A percentile compares a stretch with the other conserved stretches of the same genome.
These are phyloP conservation scores for Danaus chrysippus DNA, from an alignment of 2,888 invertebrate genomes.

Conservation along the genomic window DNA sequence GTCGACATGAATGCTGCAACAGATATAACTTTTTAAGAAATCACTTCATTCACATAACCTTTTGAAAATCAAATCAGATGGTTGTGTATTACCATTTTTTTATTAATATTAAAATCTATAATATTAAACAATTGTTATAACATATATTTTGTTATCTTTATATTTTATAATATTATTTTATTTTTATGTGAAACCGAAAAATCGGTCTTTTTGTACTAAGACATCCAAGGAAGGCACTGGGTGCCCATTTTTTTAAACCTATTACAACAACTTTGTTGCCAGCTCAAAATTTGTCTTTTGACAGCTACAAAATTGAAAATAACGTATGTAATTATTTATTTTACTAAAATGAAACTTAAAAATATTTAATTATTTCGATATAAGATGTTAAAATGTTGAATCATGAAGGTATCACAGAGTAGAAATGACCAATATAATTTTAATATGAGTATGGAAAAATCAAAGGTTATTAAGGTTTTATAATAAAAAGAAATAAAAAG, in stretches of 20 bases:
- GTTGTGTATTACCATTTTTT: neutral
- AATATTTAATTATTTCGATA: too few species aligned
- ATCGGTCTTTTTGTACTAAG: constrained; percentile 43
- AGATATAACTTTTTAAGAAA: constrained; percentile 21
- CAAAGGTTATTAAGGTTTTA: too few species aligned
- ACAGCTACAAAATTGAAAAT: neutral
- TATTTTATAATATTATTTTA: constrained; percentile 36
- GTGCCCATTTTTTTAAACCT: constrained; percentile 37
- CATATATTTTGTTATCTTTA: constrained; percentile 24
- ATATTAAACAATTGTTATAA: constrained; percentile 18
- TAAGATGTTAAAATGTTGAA: too few species aligned
- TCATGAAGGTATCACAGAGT: too few species aligned
- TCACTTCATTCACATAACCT: constrained; percentile 52
- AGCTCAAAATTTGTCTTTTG: constrained; percentile 4
- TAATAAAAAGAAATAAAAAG: too few species aligned
- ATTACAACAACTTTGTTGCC: constrained; percentile 38
- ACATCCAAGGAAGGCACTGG: constrained; percentile 46
- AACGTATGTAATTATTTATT: too few species aligned
- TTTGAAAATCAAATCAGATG: neutral
- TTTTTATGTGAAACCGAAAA: constrained; percentile 40
- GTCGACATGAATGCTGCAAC: constrained; percentile 72
- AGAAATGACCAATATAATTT: too few species aligned
- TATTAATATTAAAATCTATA: neutral
- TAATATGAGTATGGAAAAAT: too few species aligned
- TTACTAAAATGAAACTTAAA: too few species aligned